These are phyloP conservation scores for Galbula dea DNA, from an alignment of 2,113 vertebrate genomes.

Conservation along the genomic window DNA sequence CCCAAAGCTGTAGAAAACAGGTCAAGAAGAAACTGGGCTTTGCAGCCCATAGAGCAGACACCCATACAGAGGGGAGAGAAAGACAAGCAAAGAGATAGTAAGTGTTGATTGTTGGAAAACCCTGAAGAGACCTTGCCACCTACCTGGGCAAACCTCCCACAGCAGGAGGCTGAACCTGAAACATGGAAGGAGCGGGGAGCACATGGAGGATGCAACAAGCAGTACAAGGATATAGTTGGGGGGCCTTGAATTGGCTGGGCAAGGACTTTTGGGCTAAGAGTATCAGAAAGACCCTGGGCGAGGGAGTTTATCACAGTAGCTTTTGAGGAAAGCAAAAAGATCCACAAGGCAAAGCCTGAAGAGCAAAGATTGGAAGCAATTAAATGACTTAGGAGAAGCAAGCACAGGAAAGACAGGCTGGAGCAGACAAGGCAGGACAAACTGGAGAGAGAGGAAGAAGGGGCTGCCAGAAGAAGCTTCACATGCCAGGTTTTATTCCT, in stretches of 20 bases:
- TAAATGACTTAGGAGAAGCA: neutral
- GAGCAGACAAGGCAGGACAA: neutral
- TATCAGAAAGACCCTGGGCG: neutral
- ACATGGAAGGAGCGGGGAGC: neutral
- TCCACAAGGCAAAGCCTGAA: neutral
- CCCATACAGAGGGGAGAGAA: neutral
- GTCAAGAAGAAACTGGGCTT: neutral
- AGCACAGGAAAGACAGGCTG: neutral
- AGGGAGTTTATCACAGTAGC: neutral
- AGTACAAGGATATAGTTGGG: neutral
- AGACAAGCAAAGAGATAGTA: neutral
- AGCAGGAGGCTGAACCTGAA: neutral
- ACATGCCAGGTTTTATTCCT: neutral
- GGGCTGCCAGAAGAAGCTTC: neutral
- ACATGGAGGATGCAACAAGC: rapidly evolving
- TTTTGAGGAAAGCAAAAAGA: neutral
- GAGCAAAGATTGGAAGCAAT: neutral
- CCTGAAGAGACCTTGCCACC: neutral
- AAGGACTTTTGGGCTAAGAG: neutral
- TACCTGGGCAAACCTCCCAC: neutral
- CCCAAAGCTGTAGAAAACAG: neutral
- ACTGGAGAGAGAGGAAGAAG: neutral
- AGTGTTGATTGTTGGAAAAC: neutral
- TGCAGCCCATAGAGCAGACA: neutral
- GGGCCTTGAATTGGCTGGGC: neutral